Percentiles rank a stretch among this genome's conserved stretches.
Evolutionary conservation across 2,888 invertebrate species (phyloP).

Genomic region (Melanostoma scalare): DNA sequence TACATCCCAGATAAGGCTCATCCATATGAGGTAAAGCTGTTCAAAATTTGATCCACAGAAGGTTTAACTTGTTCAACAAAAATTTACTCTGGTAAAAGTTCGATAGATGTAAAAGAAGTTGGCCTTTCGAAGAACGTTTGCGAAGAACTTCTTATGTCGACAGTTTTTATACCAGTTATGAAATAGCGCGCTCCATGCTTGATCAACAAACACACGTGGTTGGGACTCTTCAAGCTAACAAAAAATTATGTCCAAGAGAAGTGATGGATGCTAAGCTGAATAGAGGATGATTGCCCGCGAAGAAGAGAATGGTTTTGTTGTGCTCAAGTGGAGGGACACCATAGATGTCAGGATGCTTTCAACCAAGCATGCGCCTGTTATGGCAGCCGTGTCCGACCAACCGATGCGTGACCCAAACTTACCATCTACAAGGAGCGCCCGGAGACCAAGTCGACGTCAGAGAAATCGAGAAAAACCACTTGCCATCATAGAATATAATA

Average conservation of each 20-base stretch:
- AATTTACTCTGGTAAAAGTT: conserved; percentile 38
- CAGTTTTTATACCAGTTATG: conserved; percentile 26
- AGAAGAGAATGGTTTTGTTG: conserved; percentile 76
- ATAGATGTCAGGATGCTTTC: conserved; percentile 76
- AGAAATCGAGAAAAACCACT: conserved; percentile 8
- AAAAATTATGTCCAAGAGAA: conserved; percentile 33
- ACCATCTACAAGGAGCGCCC: conserved; percentile 43
- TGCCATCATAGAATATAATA: conserved; percentile 14
- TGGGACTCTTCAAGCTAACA: conserved; percentile 53
- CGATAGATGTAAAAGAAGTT: conserved; percentile 49
- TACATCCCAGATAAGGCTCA: conserved; percentile 62
- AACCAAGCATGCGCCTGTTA: conserved; percentile 76
- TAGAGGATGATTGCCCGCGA: conserved; percentile 73
- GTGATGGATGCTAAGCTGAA: conserved; percentile 46
- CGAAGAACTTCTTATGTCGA: background rate
- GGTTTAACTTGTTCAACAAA: conserved; percentile 38
- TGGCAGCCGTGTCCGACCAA: conserved; percentile 60
- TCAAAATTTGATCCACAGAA: conserved; percentile 44
- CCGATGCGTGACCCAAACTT: conserved; percentile 41
- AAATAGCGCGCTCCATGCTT: conserved; percentile 17
- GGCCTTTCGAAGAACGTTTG: conserved; percentile 41
- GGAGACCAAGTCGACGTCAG: too few species aligned
- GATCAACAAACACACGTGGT: conserved; percentile 33
- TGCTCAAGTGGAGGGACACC: conserved; percentile 77
- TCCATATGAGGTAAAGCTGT: conserved; percentile 52